These are phyloP conservation scores for Dendropsophus ebraccatus DNA, from an alignment of 2,113 vertebrate genomes.

Conservation along the genomic window DNA sequence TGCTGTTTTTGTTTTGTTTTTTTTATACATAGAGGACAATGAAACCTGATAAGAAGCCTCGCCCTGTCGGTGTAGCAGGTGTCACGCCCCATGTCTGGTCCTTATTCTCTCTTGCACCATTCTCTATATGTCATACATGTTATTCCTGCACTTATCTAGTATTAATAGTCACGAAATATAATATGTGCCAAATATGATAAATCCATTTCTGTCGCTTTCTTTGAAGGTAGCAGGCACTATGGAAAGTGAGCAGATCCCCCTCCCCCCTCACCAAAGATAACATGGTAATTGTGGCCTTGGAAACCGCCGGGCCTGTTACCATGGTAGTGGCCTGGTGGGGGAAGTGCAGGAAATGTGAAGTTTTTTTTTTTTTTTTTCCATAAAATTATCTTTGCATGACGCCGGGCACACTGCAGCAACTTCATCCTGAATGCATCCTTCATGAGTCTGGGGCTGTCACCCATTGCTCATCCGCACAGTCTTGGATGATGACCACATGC, in stretches of 20 bases:
- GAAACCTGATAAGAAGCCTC: neutral
- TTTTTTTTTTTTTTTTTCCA: neutral
- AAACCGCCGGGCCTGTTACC: neutral
- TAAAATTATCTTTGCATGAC: neutral
- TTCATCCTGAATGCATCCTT: neutral
- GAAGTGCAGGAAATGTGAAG: neutral
- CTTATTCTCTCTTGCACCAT: too few relatives aligned
- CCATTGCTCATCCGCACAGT: neutral
- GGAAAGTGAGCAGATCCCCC: neutral
- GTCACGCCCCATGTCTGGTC: neutral
- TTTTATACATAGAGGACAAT: neutral
- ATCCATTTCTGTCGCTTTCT: neutral
- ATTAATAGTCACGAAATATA: neutral
- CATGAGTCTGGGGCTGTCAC: neutral
- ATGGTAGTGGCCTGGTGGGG: slow-evolving; percentile 15
- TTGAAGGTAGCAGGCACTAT: neutral
- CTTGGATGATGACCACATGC: neutral
- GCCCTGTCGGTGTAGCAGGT: neutral
- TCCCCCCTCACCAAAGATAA: neutral
- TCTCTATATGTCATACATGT: too few relatives aligned
- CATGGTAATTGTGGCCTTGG: slow-evolving; percentile 39
- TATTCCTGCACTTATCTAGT: neutral
- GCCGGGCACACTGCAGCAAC: neutral
- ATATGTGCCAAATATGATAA: neutral
- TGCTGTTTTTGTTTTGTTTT: neutral